Evolutionary conservation across 2,888 invertebrate species (phyloP).

Genomic region (Dryomyza anilis): DNA sequence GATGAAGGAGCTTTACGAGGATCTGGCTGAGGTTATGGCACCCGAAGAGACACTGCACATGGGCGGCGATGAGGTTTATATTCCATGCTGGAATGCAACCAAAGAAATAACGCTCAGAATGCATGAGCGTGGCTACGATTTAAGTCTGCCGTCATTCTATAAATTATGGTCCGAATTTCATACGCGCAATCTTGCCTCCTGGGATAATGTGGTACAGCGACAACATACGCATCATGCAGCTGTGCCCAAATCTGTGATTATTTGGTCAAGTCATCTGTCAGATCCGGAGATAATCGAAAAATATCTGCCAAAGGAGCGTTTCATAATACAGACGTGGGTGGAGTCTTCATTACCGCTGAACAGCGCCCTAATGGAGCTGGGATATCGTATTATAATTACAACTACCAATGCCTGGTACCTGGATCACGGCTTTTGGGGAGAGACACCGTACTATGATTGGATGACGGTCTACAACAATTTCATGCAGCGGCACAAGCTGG

Average conservation of each 20-base stretch:
- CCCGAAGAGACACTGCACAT: slow-evolving; percentile 73
- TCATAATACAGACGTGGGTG: slow-evolving; percentile 83
- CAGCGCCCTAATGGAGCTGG: slow-evolving; percentile 67
- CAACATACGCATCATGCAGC: slow-evolving; percentile 45
- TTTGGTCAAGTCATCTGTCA: slow-evolving; percentile 85
- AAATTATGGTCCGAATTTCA: slow-evolving; percentile 80
- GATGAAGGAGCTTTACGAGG: slow-evolving; percentile 72
- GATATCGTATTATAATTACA: slow-evolving; percentile 76
- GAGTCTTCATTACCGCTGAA: slow-evolving; percentile 67
- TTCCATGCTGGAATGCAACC: slow-evolving; percentile 76
- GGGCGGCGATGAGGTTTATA: slow-evolving; percentile 81
- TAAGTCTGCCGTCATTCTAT: slow-evolving; percentile 67
- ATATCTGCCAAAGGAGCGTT: slow-evolving; percentile 73
- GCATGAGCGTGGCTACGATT: slow-evolving; percentile 65
- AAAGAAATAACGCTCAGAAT: slow-evolving; percentile 72
- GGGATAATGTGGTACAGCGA: slow-evolving; percentile 64
- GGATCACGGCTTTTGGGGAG: slow-evolving; percentile 85
- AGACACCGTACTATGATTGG: slow-evolving; percentile 78
- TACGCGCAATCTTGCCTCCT: slow-evolving; percentile 61
- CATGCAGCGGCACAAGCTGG: slow-evolving; percentile 62
- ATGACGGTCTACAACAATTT: slow-evolving; percentile 72
- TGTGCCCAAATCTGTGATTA: slow-evolving; percentile 64
- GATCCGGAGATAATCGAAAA: slow-evolving; percentile 68
- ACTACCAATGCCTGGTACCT: slow-evolving; percentile 87
- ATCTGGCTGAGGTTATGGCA: slow-evolving; percentile 67